These are phyloP conservation scores for Parauchenoglanis punctatus DNA, from an alignment of 2,797 vertebrate species.

Conservation along the genomic window DNA sequence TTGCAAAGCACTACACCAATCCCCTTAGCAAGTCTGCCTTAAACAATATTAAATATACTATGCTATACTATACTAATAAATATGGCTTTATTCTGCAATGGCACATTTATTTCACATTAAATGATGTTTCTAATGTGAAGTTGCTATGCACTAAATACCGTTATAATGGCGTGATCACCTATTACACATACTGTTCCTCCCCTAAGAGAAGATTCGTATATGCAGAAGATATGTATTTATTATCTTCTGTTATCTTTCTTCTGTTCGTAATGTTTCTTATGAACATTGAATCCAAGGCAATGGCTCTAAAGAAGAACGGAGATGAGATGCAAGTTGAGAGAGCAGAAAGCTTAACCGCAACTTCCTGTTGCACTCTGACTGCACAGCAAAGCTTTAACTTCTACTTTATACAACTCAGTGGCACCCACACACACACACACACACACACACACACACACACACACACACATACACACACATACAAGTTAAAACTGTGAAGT, in stretches of 20 bases:
- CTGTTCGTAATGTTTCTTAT: neutral
- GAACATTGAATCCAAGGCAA: neutral
- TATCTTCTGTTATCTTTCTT: neutral
- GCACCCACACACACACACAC: neutral
- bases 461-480: neutral
- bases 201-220: neutral
- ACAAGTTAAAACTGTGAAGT: too few relatives aligned
- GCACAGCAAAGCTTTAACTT: conserved; percentile 45
- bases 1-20: neutral
- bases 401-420: conserved; percentile 7
- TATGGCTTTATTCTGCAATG: neutral
- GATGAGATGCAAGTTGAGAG: conserved; percentile 16
- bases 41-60: too few relatives aligned
- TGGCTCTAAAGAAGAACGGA: neutral
- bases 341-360: conserved; percentile 41
- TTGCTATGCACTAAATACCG: neutral
- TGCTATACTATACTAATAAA: too few relatives aligned
- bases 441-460: neutral
- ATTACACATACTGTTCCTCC: neutral
- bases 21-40: neutral
- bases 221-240: neutral
- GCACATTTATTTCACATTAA: neutral
- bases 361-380: conserved; percentile 49
- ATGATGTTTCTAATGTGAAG: neutral
- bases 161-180: neutral